Conservation (phyloP, 2,113 vertebrate species). For the Pontoporia blainvillei region DNA sequence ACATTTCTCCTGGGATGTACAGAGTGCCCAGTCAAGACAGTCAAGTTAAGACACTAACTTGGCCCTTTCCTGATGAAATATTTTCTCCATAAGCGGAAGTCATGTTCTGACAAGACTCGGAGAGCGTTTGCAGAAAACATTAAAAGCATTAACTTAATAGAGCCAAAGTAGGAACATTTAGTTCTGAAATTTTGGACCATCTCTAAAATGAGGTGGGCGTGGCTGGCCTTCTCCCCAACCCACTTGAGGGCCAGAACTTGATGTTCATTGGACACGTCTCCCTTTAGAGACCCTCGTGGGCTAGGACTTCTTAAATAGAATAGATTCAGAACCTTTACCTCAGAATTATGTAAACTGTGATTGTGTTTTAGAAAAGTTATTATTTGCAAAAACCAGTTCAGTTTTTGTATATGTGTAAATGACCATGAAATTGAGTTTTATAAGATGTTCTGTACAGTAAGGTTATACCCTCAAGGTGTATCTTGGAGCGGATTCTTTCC, state of each 20-base stretch:
- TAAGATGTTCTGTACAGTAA: constrained; percentile 50
- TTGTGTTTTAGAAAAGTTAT: constrained; percentile 59
- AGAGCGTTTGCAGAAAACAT: not conserved
- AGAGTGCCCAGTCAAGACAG: not conserved
- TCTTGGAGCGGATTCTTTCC: not conserved
- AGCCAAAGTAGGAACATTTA: not conserved
- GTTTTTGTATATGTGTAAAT: constrained; percentile 69
- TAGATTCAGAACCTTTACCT: constrained; percentile 69
- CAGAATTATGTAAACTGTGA: constrained; percentile 75
- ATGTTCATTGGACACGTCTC: accelerated
- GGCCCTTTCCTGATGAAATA: not conserved
- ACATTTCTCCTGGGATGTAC: not conserved
- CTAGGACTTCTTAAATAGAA: constrained; percentile 18
- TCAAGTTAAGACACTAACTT: not conserved
- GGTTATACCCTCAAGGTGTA: not conserved
- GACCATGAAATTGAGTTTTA: constrained; percentile 47
- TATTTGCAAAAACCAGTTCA: constrained; percentile 46
- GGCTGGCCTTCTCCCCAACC: not conserved
- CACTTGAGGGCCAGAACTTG: not conserved
- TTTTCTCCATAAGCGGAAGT: not conserved
- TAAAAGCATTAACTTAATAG: not conserved
- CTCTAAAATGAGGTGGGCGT: not conserved
- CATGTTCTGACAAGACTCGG: not conserved
- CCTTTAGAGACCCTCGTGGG: not conserved
- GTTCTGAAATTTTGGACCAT: not conserved